These are phyloP conservation scores for Campylomormyrus tamandua DNA, from an alignment of 2,113 vertebrate species.

Conservation along the genomic window DNA sequence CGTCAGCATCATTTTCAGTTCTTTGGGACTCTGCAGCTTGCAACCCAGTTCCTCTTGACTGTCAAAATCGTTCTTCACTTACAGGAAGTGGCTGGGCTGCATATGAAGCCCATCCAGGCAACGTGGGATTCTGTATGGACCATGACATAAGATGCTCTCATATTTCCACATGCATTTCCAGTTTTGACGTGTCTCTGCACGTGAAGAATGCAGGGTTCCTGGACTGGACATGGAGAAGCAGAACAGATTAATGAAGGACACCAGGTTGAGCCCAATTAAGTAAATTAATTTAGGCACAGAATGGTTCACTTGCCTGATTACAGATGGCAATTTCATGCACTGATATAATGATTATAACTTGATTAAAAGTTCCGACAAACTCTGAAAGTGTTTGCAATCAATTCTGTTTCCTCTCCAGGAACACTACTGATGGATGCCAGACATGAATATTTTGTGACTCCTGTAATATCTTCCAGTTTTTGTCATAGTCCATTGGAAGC, in stretches of 20 bases:
- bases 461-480: neutral
- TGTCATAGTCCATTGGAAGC: neutral
- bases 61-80: neutral
- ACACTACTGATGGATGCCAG: neutral
- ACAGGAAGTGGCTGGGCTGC: neutral
- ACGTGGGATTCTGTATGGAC: neutral
- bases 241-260: neutral
- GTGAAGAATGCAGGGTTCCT: neutral
- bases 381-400: constrained; percentile 5
- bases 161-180: neutral
- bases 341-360: neutral
- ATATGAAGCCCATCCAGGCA: neutral
- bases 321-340: neutral
- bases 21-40: neutral
- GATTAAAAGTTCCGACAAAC: neutral
- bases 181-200: neutral
- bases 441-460: neutral
- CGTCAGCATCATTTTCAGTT: neutral
- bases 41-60: neutral
- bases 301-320: neutral
- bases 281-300: neutral
- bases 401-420: neutral
- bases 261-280: neutral
- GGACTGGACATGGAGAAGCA: neutral
- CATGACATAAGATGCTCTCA: neutral